Percentiles rank a stretch among this genome's conserved stretches.
phyloP scores from a whole-genome alignment of 2,888 invertebrate species.

The Lacanobia wlatinum region DNA sequence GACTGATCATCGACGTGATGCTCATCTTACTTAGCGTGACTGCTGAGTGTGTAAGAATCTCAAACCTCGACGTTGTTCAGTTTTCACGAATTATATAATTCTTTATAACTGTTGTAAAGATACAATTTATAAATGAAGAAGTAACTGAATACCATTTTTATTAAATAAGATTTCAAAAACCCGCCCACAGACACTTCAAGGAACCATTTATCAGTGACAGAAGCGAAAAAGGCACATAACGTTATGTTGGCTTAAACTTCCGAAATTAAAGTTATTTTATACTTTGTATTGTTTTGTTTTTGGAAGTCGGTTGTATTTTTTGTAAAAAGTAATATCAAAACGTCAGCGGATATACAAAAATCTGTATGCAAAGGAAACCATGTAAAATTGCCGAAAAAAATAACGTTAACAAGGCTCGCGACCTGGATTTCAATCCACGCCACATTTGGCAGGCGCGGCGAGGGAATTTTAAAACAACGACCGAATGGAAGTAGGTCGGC shows the following conservation, averaged over 20 bases:
- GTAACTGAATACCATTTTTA: too few species aligned
- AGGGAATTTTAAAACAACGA: conserved; percentile 81
- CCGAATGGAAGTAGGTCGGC: conserved; percentile 63
- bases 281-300: conserved; percentile 47
- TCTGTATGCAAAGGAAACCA: conserved; percentile 65
- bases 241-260: too few species aligned
- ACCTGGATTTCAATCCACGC: conserved; percentile 73
- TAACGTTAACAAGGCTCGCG: conserved; percentile 68
- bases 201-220: not conserved
- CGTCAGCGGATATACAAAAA: conserved; percentile 47
- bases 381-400: conserved; percentile 63
- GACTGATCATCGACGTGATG: too few species aligned
- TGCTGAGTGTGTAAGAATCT: too few species aligned
- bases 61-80: too few species aligned
- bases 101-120: too few species aligned
- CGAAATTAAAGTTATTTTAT: too few species aligned
- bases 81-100: not conserved
- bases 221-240: too few species aligned
- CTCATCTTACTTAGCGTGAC: too few species aligned
- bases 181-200: conserved; percentile 12
- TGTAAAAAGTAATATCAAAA: conserved; percentile 61
- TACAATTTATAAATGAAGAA: not conserved
- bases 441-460: conserved; percentile 80
- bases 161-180: not conserved
- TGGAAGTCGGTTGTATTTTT: too few species aligned